Evolutionary conservation across 2,797 vertebrate species (phyloP).

Genomic region (Mareca penelope): DNA sequence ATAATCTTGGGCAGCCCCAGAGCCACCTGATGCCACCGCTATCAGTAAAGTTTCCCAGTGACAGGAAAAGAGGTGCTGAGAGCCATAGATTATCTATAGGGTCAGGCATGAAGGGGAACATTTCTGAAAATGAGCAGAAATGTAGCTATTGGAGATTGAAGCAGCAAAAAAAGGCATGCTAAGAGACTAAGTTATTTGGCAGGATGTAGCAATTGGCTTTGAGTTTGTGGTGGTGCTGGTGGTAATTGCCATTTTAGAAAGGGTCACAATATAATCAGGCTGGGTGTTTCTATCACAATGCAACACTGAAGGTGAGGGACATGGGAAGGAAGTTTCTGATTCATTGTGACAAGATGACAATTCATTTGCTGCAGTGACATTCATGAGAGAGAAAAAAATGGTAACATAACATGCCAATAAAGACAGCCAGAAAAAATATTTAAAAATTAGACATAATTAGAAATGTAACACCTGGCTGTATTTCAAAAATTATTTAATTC

Average conservation of each 20-base stretch:
- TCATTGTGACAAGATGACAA: slow-evolving; percentile 27
- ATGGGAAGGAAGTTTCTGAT: slow-evolving; percentile 3
- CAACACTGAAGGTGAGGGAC: neutral
- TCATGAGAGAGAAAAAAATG: neutral
- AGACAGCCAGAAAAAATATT: neutral
- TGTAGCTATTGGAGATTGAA: neutral
- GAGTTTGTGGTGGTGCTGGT: neutral
- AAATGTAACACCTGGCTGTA: neutral
- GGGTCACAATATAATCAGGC: neutral
- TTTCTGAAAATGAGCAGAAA: neutral
- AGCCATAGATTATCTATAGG: neutral
- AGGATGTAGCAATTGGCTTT: neutral
- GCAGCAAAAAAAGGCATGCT: fast-evolving
- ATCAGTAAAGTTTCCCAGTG: fast-evolving
- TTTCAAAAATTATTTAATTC: neutral
- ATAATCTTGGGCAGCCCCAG: neutral
- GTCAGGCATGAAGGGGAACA: neutral
- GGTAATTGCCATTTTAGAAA: neutral
- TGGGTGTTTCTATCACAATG: neutral
- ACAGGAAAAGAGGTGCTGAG: neutral
- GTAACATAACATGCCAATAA: neutral
- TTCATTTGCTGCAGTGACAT: slow-evolving; percentile 24
- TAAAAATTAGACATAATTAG: neutral
- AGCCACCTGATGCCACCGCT: fast-evolving
- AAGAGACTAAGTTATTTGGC: neutral